Evolutionary conservation across 2,888 invertebrate genomes (phyloP), one percentile per base, ranked within the genome.

Genomic region (Hyles lineata): DNA sequence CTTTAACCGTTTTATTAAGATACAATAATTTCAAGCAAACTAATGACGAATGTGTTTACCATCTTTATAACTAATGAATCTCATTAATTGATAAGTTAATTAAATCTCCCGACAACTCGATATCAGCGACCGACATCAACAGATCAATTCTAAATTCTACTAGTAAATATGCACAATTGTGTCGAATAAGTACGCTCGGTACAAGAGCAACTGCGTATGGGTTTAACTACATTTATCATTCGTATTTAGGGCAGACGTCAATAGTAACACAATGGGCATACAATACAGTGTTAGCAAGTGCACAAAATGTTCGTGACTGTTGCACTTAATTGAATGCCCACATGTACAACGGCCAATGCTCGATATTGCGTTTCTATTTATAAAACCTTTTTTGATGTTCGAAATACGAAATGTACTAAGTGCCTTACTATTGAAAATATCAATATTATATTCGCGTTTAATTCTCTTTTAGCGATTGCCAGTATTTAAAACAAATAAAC

Each of bases 221-320:
- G 71, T 72, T 73, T 75, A 73, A 74, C 78, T 74, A 76, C 82
- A 82, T 84, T 78, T 78, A 84, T 85, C 82, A 84, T 76, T 80
- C 72, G 77, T 85, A 87, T 87, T 85, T 81, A 86, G 87, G 81
- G 73, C 87, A 85, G 77, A 79, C 72, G 84, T 85, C 84, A 78
- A 79, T 74, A 75, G 55, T 71, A 78, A 77, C 75, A 86, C 83
- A 85, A 84, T 83, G 76, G 75, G 73, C 74, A 75, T 70, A 73
- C 75, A 83, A 29, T 71, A 67, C 60, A 60, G 76, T 81, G 78
- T 80, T 80, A 75, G 75, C 74, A 75, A 80, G 76, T 77, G 78
- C 76, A 79, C 8, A 3, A n/a, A 80, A 77, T 79, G 76, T 74
- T 77, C 83, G 81, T 83, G 82, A 85, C 82, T 76, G 74, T 72